Conservation (phyloP, 1,140 invertebrate genomes). For the Anastrepha ludens region DNA sequence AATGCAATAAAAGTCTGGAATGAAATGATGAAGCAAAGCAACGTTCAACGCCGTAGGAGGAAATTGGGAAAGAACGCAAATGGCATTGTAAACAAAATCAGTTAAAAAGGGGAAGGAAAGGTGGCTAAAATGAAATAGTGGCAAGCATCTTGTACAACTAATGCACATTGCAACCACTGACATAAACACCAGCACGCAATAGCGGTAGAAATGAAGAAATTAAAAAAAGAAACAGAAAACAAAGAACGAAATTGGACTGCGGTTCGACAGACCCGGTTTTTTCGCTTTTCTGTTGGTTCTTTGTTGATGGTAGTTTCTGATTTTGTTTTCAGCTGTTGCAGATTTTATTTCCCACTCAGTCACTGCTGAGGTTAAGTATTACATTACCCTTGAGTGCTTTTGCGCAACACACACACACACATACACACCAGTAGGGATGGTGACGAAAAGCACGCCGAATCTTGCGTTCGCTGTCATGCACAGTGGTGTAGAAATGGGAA, state of each 20-base stretch:
- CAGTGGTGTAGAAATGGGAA: neutral
- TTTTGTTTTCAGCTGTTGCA: slow-evolving; percentile 43
- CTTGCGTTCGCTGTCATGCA: neutral
- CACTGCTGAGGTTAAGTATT: slow-evolving; percentile 33
- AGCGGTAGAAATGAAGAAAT: no score
- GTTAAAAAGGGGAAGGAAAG: neutral
- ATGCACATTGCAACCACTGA: neutral
- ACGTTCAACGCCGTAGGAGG: neutral
- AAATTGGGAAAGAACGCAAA: neutral
- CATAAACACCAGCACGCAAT: neutral
- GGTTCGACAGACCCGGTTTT: neutral
- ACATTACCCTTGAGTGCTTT: slow-evolving; percentile 39
- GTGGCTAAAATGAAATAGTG: neutral
- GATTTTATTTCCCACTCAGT: slow-evolving; percentile 46
- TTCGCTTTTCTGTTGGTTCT: neutral
- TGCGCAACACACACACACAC: neutral
- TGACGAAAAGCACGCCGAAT: neutral
- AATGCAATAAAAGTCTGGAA: neutral
- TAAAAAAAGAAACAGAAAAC: neutral
- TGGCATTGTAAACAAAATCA: neutral
- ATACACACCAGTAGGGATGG: neutral
- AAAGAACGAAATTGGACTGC: neutral
- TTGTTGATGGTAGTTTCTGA: neutral
- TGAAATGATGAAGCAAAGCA: neutral
- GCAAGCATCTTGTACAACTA: neutral